These are phyloP conservation scores for Pristionchus entomophagus DNA, from an alignment of 2,888 invertebrate genomes.

Conservation along the genomic window DNA sequence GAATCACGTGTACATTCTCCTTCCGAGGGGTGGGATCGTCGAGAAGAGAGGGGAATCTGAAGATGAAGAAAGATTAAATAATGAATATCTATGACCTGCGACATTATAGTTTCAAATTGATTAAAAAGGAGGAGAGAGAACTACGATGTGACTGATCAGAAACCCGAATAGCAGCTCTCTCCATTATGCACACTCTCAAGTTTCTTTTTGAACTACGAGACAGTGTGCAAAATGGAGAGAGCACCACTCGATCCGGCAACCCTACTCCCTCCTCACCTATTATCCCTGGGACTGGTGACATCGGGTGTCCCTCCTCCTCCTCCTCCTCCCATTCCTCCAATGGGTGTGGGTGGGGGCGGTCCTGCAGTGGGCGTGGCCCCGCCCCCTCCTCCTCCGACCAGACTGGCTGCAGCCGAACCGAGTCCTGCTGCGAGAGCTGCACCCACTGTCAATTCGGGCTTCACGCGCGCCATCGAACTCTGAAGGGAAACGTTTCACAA, in stretches of 20 bases:
- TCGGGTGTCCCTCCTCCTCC: not conserved
- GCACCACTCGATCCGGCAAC: too few species aligned
- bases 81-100: too few species aligned
- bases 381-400: not conserved
- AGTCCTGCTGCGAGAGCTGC: not conserved
- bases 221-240: too few species aligned
- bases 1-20: slow-evolving; percentile 55
- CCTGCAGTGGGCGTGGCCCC: not conserved
- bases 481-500: not conserved
- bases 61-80: not conserved
- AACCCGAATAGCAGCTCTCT: too few species aligned
- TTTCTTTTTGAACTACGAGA: too few species aligned
- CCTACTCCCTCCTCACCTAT: not conserved
- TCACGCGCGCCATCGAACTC: not conserved
- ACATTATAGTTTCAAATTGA: too few species aligned
- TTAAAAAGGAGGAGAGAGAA: too few species aligned
- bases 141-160: too few species aligned
- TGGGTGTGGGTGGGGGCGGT: slow-evolving; percentile 10
- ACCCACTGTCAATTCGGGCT: slow-evolving; percentile 1
- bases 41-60: not conserved
- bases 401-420: not conserved
- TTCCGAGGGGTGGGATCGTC: slow-evolving; percentile 5
- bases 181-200: too few species aligned
- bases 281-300: not conserved
- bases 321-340: not conserved